Evolutionary conservation across 1,140 invertebrate genomes (phyloP).

Genomic region (Phymorhynchus buccinoides): DNA sequence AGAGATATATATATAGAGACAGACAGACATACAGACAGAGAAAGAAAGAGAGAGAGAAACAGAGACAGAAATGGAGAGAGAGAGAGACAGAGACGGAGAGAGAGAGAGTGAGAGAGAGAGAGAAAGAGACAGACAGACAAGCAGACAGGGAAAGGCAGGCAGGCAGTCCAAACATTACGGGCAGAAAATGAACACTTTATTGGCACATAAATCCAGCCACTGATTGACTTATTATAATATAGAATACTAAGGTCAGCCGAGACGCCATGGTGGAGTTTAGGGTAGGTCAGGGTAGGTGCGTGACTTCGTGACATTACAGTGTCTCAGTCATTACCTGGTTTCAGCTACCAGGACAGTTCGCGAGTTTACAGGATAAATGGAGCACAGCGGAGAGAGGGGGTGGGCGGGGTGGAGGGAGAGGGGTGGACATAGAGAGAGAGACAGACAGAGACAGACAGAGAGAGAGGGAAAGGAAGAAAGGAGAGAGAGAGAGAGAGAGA

Average conservation of each 20-base stretch:
- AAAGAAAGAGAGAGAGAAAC: background rate
- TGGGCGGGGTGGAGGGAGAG: background rate
- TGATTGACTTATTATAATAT: too few species aligned
- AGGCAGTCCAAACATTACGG: background rate
- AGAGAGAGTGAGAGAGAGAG: background rate
- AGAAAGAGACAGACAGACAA: background rate
- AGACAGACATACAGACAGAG: too few species aligned
- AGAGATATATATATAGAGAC: too few species aligned
- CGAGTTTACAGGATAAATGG: too few species aligned
- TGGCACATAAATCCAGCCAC: background rate
- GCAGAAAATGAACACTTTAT: background rate
- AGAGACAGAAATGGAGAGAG: too few species aligned
- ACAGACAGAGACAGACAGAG: background rate
- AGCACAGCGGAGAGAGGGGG: background rate
- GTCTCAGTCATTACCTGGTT: too few species aligned
- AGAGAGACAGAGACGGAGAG: background rate
- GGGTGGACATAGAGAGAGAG: background rate
- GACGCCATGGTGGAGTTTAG: too few species aligned
- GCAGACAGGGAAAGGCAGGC: background rate
- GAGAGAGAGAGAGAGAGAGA: background rate
- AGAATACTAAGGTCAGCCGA: too few species aligned
- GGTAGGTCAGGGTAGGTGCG: too few species aligned
- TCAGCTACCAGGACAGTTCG: too few species aligned
- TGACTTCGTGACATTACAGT: too few species aligned
- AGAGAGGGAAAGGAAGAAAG: background rate